These are phyloP conservation scores for Polypedilum vanderplanki DNA, from an alignment of 1,140 invertebrate species.

Conservation along the genomic window DNA sequence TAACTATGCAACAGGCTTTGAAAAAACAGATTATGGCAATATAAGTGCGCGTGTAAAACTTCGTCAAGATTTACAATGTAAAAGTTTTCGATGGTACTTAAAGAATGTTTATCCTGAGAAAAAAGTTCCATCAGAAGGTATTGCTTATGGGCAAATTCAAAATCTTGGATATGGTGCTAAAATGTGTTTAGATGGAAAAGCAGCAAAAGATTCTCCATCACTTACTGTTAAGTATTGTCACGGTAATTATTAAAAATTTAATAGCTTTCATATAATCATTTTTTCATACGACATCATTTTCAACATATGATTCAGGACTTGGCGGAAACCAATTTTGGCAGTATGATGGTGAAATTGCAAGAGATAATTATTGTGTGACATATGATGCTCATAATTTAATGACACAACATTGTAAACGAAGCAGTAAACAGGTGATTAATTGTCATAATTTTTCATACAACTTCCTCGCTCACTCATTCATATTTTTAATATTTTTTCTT, in stretches of 20 bases:
- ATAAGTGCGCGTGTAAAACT: constrained; percentile 64
- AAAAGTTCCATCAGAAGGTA: constrained; percentile 53
- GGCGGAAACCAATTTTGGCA: background rate
- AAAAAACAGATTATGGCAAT: constrained; percentile 67
- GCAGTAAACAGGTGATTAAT: background rate
- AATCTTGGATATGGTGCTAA: background rate
- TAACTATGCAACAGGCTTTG: constrained; percentile 45
- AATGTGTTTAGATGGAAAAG: background rate
- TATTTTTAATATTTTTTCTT: background rate
- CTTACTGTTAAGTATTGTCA: background rate
- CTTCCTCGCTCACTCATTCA: no score
- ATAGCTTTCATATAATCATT: no score
- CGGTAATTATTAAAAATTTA: background rate
- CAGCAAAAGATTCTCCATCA: background rate
- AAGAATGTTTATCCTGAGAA: constrained; percentile 85
- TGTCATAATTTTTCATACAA: background rate
- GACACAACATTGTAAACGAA: background rate
- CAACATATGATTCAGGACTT: background rate
- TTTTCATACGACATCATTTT: background rate
- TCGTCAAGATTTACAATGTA: constrained; percentile 67
- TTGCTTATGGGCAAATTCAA: constrained; percentile 6
- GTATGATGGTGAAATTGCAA: background rate
- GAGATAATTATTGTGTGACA: background rate
- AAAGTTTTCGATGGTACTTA: constrained; percentile 90
- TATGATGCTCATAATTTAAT: background rate